These are phyloP conservation scores for Seriola rivoliana DNA, from an alignment of 2,113 vertebrate species.

Conservation along the genomic window DNA sequence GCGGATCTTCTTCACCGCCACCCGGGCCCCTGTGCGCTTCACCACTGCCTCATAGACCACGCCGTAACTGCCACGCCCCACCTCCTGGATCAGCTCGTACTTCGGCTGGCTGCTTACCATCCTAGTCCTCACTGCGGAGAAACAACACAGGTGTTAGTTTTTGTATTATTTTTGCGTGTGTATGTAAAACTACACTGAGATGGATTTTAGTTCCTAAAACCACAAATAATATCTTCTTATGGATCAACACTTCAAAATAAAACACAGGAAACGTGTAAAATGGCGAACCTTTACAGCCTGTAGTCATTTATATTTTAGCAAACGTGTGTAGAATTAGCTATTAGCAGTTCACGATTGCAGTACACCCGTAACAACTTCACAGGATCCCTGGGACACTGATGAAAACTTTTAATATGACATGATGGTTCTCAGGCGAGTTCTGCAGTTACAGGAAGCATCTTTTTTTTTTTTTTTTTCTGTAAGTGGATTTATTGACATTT, in stretches of 20 bases:
- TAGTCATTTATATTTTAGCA: no score
- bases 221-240: no score
- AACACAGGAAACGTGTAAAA: no score
- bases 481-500: not conserved
- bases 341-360: not conserved
- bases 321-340: not conserved
- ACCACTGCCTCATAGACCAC: conserved; percentile 98
- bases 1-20: conserved; percentile 98
- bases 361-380: not conserved
- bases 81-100: conserved; percentile 99
- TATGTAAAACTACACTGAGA: no score
- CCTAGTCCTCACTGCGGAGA: conserved; percentile 84
- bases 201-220: no score
- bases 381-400: not conserved
- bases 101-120: conserved; percentile 99
- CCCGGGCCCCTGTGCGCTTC: conserved; percentile 91
- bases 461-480: not conserved
- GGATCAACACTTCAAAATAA: no score
- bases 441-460: not conserved
- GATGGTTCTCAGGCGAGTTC: not conserved
- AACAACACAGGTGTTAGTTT: not conserved
- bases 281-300: no score
- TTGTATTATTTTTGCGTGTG: not conserved
- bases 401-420: not conserved
- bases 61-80: conserved; percentile 98